Evolutionary conservation across 2,888 invertebrate genomes (phyloP), one percentile per base, ranked within the genome.

Genomic region (Notodonta dromedarius): DNA sequence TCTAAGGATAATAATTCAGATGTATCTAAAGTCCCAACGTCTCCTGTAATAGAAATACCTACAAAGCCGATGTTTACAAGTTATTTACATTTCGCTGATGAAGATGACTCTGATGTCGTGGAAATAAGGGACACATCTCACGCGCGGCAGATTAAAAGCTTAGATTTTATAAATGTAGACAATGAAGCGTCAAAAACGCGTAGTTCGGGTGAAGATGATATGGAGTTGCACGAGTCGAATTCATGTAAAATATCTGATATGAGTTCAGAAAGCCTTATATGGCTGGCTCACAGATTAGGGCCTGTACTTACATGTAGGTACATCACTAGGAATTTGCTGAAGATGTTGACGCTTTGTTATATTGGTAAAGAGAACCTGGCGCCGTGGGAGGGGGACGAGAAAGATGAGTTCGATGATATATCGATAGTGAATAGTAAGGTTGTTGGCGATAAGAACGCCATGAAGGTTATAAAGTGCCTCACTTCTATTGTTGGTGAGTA

Each of bases 261-360:
- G 96, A 97, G 97, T 79, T 95, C 96, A 0, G 98, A 98, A 79
- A 98, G 97, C 78, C 90, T 98, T 0, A 96, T 98, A 65, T 99
- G 99, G 99, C 83, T 99, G 63, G 96, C 98, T 0, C 98, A 98
- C 89, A 95, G 98, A 67, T 91, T 99, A 16, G 99, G 99, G 0
- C 99, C 99, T 0, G 98, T 99, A 56, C 94, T 99, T 35, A 98
- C 98, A 0, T 98, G 99, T 51, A 96, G 97, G 73, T 97, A 98
- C 90, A 94, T 99, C 40, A 97, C 98, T 0, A 95, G 98, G 64
- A 99, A 99, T 93, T 94, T 99, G 69, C 93, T 99, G 12, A 96
- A 98, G 80, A 98, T 99, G 97, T 90, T 99, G 59, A 97, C 98
- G 0, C 89, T 99, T 4, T 99, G 99, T 87, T 99, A 98, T 84